These are phyloP conservation scores for Carcharodon carcharias DNA, from an alignment of 2,797 vertebrate genomes.

Conservation along the genomic window DNA sequence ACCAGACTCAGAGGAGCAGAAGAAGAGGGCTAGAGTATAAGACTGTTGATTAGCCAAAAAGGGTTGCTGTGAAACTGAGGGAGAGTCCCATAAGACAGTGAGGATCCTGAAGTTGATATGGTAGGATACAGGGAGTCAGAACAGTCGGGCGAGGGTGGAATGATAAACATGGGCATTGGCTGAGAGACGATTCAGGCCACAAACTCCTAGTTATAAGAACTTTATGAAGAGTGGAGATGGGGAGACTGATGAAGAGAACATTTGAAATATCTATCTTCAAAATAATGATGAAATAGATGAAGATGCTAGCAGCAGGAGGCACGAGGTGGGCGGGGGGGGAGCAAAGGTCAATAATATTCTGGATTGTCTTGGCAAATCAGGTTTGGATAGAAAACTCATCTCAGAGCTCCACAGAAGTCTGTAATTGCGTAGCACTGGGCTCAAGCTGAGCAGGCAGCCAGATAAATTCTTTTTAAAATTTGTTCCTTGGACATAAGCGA, in stretches of 20 bases:
- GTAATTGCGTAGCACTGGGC: not conserved
- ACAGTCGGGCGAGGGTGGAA: not conserved
- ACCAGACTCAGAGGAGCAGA: not conserved
- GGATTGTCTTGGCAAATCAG: not conserved
- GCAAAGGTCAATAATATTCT: not conserved
- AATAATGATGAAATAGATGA: not conserved
- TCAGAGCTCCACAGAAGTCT: not conserved
- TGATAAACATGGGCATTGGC: not conserved
- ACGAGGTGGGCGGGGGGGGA: too few species aligned
- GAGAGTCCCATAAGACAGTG: not conserved
- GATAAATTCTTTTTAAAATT: not conserved
- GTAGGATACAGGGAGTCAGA: not conserved
- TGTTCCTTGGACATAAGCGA: not conserved
- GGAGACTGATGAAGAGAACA: not conserved
- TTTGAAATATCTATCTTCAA: not conserved
- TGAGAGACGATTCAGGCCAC: not conserved
- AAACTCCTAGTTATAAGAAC: not conserved
- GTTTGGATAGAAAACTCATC: not conserved
- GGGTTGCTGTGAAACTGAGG: not conserved
- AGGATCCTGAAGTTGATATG: not conserved
- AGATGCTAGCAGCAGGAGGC: not conserved
- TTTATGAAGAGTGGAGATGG: not conserved
- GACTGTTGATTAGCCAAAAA: not conserved
- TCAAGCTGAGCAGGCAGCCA: not conserved
- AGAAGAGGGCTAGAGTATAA: not conserved